phyloP scores from a whole-genome alignment of 2,113 vertebrate species.

The Salvelinus alpinus region DNA sequence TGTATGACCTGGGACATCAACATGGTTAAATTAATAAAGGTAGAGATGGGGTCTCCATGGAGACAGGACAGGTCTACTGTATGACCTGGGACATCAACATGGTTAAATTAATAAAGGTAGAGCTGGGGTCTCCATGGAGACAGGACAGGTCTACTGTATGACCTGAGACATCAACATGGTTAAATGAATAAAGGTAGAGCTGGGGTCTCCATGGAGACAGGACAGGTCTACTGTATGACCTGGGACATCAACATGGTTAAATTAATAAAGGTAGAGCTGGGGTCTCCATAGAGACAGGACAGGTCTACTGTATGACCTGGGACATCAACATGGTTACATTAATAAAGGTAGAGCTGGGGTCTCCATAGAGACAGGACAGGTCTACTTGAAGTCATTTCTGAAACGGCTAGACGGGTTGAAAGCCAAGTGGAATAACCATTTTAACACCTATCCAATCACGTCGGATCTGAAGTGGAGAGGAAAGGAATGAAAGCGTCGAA shows the following conservation, averaged over 20 bases:
- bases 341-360: too few species aligned
- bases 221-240: constrained; percentile 77
- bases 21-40: too few species aligned
- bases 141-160: too few species aligned
- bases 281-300: constrained; percentile 80
- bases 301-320: constrained; percentile 80
- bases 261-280: constrained; percentile 27
- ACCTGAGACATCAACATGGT: too few species aligned
- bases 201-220: constrained; percentile 79
- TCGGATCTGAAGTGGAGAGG: background rate
- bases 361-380: constrained; percentile 46
- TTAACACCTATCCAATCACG: background rate
- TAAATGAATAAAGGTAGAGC: background rate
- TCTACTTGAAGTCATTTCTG: too few species aligned
- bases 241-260: constrained; percentile 62
- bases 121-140: too few species aligned
- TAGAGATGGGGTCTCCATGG: too few species aligned
- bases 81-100: too few species aligned
- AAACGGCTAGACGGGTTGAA: background rate
- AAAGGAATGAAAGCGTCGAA: background rate
- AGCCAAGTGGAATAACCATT: too few species aligned
- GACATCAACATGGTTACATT: constrained; percentile 64
- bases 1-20: constrained; percentile 73
- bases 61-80: too few species aligned
- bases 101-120: too few species aligned